Evolutionary conservation across 2,113 vertebrate genomes (phyloP), one percentile per base, ranked within the genome.

Genomic region (Fulmarus glacialis): DNA sequence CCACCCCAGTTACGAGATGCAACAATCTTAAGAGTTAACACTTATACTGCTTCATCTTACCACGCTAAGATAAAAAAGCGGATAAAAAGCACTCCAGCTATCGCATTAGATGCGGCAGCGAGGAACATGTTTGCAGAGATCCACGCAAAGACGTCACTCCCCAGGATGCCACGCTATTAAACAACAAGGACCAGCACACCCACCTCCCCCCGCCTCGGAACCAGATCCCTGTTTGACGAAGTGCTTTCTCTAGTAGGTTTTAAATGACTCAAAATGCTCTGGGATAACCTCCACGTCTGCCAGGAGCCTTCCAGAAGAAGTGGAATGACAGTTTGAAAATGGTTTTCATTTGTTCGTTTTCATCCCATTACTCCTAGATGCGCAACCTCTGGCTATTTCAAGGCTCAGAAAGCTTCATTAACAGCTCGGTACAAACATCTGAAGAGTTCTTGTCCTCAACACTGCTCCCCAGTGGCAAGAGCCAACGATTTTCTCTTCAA

Each of bases 91-190:
- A 2, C 27, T 47, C 27, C 60, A 15, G 73, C 19, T 29, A 9
- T 3, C 4, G 4, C 29, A 6, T 5, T 1, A 5, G 67, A 36
- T 1, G 15, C 2, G 1, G 9, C n/a, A 34, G 50, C 12, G 8
- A 40, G 71, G 23, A 50, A 9, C 4, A 21, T 29, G 18, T 27
- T 16, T 24, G 82, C n/a, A 17, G 47, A 8, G 47, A 50, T 4
- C 64, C 52, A 48, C 1, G 8, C 40, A 10, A 22, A 19, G 74
- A 26, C 2, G 14, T 15, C 38, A 4, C 58, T 11, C 64, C 11
- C 18, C 38, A 14, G 63, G 56, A 42, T 2, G 8, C 30, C 36
- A 24, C 1, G 7, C 36, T 10, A 2, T 22, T 12, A 8, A 22
- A 20, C 3, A 34, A 0, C 3, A 9, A 47, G 56, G 55, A 26